These are phyloP conservation scores for Acrobasis consociella DNA, from an alignment of 2,888 invertebrate genomes.

Conservation along the genomic window DNA sequence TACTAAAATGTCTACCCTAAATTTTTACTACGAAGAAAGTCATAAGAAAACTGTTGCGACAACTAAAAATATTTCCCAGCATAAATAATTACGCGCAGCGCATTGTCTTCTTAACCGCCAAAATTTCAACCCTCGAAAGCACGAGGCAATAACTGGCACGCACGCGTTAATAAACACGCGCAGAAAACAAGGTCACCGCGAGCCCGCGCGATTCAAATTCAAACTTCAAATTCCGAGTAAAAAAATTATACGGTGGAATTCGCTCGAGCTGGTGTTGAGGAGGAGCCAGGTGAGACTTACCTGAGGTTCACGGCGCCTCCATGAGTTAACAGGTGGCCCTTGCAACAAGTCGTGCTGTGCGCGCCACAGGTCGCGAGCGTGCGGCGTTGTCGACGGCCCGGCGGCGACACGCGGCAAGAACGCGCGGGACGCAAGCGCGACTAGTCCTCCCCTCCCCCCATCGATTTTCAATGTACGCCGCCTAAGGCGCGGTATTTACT, in stretches of 20 bases:
- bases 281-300: conserved; percentile 48
- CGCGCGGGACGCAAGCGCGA: conserved; percentile 58
- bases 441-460: conserved; percentile 54
- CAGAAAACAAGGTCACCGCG: conserved; percentile 31
- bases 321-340: conserved; percentile 76
- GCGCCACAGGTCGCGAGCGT: conserved; percentile 60
- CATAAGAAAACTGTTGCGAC: not conserved
- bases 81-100: conserved; percentile 16
- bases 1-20: too few relatives aligned
- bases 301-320: conserved; percentile 68
- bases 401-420: conserved; percentile 58
- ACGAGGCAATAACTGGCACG: conserved; percentile 29
- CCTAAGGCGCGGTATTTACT: conserved; percentile 70
- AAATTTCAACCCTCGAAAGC: conserved; percentile 16
- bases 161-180: conserved; percentile 35
- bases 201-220: conserved; percentile 31
- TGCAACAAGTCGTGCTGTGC: conserved; percentile 70
- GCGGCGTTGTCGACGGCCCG: conserved; percentile 62
- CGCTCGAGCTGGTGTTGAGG: conserved; percentile 27
- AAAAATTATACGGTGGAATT: conserved; percentile 27
- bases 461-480: conserved; percentile 73
- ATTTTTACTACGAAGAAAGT: too few relatives aligned
- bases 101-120: conserved; percentile 7
- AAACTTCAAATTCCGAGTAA: conserved; percentile 25
- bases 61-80: conserved; percentile 1